Evolutionary conservation across 2,113 vertebrate genomes (phyloP).

Genomic region (Tamias sibiricus): DNA sequence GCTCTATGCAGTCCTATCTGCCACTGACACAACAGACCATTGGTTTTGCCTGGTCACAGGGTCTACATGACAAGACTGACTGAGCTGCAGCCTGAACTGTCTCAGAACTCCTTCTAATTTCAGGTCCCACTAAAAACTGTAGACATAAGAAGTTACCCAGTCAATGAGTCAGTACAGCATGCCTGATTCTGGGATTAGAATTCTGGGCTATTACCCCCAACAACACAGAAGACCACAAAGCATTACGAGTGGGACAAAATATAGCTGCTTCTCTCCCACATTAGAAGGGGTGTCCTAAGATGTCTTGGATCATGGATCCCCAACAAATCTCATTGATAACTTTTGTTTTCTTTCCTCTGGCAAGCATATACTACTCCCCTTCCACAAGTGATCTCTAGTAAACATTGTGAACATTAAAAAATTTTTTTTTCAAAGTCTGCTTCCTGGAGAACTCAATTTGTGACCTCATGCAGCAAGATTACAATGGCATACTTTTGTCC

Average conservation of each 20-base stretch:
- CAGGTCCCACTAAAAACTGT: constrained; percentile 3
- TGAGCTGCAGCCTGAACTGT: background rate
- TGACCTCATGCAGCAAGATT: background rate
- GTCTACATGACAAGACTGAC: background rate
- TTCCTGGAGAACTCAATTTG: background rate
- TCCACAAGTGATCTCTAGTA: background rate
- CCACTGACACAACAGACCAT: background rate
- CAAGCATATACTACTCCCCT: background rate
- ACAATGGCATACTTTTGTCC: background rate
- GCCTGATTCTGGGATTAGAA: background rate
- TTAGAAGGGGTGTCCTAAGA: background rate
- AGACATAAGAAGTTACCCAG: background rate
- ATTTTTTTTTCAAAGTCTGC: background rate
- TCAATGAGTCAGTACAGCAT: background rate
- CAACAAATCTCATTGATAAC: background rate
- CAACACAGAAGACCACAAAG: background rate
- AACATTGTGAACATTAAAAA: background rate
- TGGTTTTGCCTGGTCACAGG: background rate
- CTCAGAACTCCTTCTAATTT: constrained; percentile 19
- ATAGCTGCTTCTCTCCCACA: background rate
- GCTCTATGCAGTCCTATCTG: background rate
- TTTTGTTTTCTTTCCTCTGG: background rate
- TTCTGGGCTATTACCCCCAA: background rate
- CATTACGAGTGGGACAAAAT: background rate
- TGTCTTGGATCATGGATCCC: background rate